phyloP scores from a whole-genome alignment of 2,797 vertebrate species.

The Ceryle rudis region DNA sequence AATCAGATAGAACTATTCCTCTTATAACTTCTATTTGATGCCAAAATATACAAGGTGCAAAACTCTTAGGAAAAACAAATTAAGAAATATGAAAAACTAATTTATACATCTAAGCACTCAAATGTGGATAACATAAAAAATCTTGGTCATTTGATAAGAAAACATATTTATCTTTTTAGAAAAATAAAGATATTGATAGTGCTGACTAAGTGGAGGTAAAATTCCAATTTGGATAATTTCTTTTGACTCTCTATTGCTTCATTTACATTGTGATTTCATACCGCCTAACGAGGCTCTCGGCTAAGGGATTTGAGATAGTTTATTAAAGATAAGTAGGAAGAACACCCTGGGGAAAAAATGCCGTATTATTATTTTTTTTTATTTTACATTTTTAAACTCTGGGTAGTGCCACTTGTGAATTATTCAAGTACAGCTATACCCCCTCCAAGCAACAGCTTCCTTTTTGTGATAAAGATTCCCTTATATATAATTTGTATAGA shows the following conservation, averaged over 20 bases:
- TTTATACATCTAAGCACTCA: not conserved
- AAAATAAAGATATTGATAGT: not conserved
- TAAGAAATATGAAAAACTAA: not conserved
- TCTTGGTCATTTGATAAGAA: not conserved
- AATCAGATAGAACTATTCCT: not conserved
- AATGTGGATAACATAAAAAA: not conserved
- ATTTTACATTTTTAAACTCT: not conserved
- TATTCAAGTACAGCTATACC: not conserved
- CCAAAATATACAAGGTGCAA: not conserved
- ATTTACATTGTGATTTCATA: not conserved
- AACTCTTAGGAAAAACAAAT: not conserved
- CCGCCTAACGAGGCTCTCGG: not conserved
- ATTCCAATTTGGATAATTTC: not conserved
- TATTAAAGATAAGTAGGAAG: not conserved
- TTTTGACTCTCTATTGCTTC: not conserved
- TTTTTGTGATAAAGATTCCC: not conserved
- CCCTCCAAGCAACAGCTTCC: not conserved
- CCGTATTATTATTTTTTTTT: not conserved
- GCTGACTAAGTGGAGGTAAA: not conserved
- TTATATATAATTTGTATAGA: not conserved
- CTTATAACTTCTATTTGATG: not conserved
- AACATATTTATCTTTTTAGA: not conserved
- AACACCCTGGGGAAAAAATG: accelerated
- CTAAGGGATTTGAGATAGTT: not conserved
- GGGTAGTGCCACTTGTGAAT: not conserved